These are phyloP conservation scores for Oxyura jamaicensis DNA, from an alignment of 2,113 vertebrate genomes.

Conservation along the genomic window DNA sequence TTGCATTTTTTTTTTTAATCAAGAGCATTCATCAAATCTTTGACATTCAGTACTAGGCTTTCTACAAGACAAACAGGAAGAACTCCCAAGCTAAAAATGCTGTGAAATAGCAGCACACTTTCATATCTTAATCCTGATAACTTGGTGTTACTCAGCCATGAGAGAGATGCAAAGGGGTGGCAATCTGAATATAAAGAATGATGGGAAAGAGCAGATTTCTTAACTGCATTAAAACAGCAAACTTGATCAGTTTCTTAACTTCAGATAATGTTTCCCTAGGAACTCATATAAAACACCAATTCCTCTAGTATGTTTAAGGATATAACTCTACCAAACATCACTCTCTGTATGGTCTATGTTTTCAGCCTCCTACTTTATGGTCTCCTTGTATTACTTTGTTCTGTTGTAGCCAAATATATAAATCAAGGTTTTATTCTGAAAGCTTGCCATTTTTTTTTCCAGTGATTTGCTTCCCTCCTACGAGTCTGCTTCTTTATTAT, in stretches of 20 bases:
- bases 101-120: neutral
- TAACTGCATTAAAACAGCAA: neutral
- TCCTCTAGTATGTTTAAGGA: neutral
- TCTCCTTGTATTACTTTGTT: neutral
- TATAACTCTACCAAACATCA: neutral
- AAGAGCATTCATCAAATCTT: neutral
- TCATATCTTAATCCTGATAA: neutral
- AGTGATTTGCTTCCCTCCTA: neutral
- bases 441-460: neutral
- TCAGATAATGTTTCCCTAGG: neutral
- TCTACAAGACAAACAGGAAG: neutral
- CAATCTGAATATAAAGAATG: neutral
- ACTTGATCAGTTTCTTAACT: neutral
- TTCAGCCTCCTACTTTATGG: neutral
- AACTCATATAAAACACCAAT: neutral
- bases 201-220: neutral
- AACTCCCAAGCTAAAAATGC: neutral
- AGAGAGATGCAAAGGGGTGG: neutral
- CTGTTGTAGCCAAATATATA: neutral
- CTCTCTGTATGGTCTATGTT: neutral
- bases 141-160: neutral
- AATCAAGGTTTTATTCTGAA: slow-evolving; percentile 12
- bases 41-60: neutral
- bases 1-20: neutral
- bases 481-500: slow-evolving; percentile 1